A percentile compares a stretch with the other conserved stretches of the same genome.
Conservation (phyloP, 1,140 invertebrate species). For the Nixonia krombeini region DNA sequence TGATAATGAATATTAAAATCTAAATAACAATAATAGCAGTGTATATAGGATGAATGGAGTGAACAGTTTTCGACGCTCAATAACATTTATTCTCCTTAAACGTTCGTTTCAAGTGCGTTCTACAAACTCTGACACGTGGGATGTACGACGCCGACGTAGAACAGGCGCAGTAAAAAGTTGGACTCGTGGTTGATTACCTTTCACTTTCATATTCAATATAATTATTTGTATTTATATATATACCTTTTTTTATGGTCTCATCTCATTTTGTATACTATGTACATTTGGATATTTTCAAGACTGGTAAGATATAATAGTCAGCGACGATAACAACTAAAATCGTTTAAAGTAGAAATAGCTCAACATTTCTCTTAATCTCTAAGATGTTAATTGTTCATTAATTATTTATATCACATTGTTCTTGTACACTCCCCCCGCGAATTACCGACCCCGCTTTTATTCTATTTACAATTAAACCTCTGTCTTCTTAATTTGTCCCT, state of each 20-base stretch:
- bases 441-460: conserved; percentile 42
- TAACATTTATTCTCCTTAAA: conserved; percentile 53
- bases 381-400: conserved; percentile 68
- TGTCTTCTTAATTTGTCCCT: not conserved
- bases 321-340: conserved; percentile 55
- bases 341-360: conserved; percentile 61
- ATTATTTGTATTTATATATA: conserved; percentile 50
- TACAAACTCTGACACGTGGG: conserved; percentile 59
- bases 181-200: conserved; percentile 40
- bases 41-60: conserved; percentile 1
- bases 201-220: conserved; percentile 57
- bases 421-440: conserved; percentile 55
- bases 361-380: conserved; percentile 60
- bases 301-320: conserved; percentile 59
- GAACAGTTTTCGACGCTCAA: conserved; percentile 47
- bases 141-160: conserved; percentile 53
- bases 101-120: conserved; percentile 59
- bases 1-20: too few relatives aligned
- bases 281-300: conserved; percentile 64
- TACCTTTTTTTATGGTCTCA: conserved; percentile 41
- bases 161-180: conserved; percentile 55
- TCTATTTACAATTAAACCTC: conserved; percentile 31
- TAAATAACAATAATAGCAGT: too few relatives aligned
- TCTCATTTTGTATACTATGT: conserved; percentile 64
- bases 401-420: conserved; percentile 72